Percentiles rank a stretch among this genome's conserved stretches.
These are phyloP conservation scores for Porites cylindrica DNA, from an alignment of 92 coral and sea anemone species.

Conservation along the genomic window DNA sequence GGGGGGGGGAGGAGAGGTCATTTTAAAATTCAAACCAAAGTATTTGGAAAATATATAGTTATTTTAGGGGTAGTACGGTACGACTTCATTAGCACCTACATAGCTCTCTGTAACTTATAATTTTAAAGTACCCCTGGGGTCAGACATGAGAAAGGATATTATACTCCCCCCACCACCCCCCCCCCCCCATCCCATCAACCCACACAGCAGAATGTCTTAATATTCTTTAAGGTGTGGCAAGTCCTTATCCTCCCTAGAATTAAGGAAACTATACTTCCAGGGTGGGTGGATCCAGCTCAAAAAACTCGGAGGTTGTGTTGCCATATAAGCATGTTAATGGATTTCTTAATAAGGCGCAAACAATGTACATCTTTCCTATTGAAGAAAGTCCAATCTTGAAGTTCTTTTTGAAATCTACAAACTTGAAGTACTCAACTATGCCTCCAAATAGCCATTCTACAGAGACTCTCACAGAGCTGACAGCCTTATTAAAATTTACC, in stretches of 20 bases:
- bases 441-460: too few relatives aligned
- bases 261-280: conserved; percentile 7
- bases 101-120: conserved; percentile 25
- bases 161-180: background rate
- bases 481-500: too few relatives aligned
- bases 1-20: background rate
- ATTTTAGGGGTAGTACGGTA: conserved; percentile 22
- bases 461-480: too few relatives aligned
- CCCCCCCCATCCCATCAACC: background rate
- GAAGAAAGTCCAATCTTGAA: too few relatives aligned
- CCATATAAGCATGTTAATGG: conserved; percentile 25
- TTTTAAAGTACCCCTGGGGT: conserved; percentile 27
- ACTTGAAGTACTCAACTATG: too few relatives aligned
- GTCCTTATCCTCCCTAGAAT: conserved; percentile 25
- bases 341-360: conserved; percentile 15
- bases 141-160: conserved; percentile 26
- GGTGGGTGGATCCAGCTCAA: conserved; percentile 13
- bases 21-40: conserved; percentile 26
- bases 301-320: conserved; percentile 18
- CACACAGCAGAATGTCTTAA: too few relatives aligned
- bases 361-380: too few relatives aligned
- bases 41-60: conserved; percentile 35
- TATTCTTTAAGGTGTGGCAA: conserved; percentile 7
- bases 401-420: too few relatives aligned
- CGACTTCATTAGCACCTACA: conserved; percentile 33